Evolutionary conservation across 2,797 vertebrate species (phyloP), one percentile per base, ranked within the genome.

Genomic region (Galaxias olidus): DNA sequence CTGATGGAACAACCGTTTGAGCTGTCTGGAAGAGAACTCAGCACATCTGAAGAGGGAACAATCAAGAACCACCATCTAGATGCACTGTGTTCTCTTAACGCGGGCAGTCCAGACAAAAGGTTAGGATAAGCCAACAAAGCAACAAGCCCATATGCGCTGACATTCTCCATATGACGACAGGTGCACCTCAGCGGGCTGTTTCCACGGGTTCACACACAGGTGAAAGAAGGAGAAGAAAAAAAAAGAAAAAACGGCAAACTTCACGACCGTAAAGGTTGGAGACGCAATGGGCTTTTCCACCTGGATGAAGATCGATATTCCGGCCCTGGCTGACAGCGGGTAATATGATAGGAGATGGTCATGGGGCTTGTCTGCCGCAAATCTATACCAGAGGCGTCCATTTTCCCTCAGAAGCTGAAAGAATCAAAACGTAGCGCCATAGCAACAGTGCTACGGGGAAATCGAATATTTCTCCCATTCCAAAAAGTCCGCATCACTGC

Each of bases 311-410:
- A 89, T 88, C 87, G 87, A 85, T 86, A 84, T 84, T 84, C 83
- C 48, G 53, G 86, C 75, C 83, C 77, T 81, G 84, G 71, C 82
- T 60, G 77, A 80, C 77, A 78, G 30, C 30, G 30, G 30, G 84
- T 89, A 87, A 90, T 87, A 87, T 84, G 86, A 90, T 88, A 86
- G 84, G 75, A 86, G 81, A 90, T 70, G 72, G 79, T 80, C 75
- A 68, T 65, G 80, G 76, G 76, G 85, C 74, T 78, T 84, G 86
- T 88, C 83, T 81, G 84, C 77, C 81, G 83, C 79, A 85, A 84
- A 87, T 85, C 83, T 75, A 86, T 85, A 83, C 75, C 80, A 81
- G 72, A 75, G 65, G 85, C 69, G 87, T 90, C 73, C 61, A 80
- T 87, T 88, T 80, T 78, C 59, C 69, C 43, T 72, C 60, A 75